Evolutionary conservation across 1,140 invertebrate genomes (phyloP).

Genomic region (Cardiocondyla obscurior): DNA sequence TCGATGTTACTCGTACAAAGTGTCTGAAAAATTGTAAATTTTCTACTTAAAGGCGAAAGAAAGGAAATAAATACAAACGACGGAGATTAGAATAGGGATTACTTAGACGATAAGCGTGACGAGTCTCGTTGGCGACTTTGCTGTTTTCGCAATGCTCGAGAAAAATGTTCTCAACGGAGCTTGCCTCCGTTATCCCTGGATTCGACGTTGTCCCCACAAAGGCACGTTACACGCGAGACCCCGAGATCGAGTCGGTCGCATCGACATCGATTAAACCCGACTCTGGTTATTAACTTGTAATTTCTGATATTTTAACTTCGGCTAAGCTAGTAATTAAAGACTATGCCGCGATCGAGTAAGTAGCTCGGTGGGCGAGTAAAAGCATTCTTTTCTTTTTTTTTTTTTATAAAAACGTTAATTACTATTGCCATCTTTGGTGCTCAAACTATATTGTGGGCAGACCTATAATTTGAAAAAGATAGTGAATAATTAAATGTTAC

Average conservation of each 20-base stretch:
- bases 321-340: no score
- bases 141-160: not conserved
- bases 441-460: not conserved
- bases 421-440: not conserved
- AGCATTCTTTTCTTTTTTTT: no score
- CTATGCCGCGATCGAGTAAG: no score
- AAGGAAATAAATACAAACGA: slow-evolving; percentile 63
- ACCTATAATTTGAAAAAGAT: not conserved
- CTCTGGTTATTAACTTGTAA: not conserved
- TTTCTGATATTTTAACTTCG: no score
- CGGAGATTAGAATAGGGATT: slow-evolving; percentile 67
- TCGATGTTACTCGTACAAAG: slow-evolving; percentile 81
- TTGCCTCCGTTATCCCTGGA: slow-evolving; percentile 18
- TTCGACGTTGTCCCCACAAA: slow-evolving; percentile 36
- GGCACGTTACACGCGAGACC: slow-evolving; percentile 62
- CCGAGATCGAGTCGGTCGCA: slow-evolving; percentile 26
- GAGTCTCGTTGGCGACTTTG: slow-evolving; percentile 41
- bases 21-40: slow-evolving; percentile 77
- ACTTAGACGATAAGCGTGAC: slow-evolving; percentile 56
- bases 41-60: slow-evolving; percentile 71
- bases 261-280: not conserved
- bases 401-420: not conserved
- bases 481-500: not conserved
- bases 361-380: not conserved
- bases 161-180: not conserved